A percentile compares a stretch with the other conserved stretches of the same genome.
Evolutionary conservation across 2,888 invertebrate species (phyloP).

Genomic region (Hirudinaria manillensis): DNA sequence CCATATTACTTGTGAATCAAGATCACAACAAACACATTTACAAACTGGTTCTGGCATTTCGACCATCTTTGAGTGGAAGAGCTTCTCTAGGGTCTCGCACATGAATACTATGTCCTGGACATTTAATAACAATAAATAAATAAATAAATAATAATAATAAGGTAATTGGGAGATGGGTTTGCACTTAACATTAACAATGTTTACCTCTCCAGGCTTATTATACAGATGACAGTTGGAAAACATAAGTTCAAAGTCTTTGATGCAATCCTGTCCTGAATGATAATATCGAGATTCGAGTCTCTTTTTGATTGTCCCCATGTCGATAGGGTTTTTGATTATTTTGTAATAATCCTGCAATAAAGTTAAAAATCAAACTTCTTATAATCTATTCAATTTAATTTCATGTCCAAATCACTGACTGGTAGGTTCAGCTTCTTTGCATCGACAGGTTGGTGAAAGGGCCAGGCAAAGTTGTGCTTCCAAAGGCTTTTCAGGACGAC

Average conservation of each 20-base stretch:
- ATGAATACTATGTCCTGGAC: constrained; percentile 82
- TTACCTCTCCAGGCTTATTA: constrained; percentile 85
- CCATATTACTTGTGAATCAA: background rate
- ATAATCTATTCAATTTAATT: background rate
- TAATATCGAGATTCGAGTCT: constrained; percentile 91
- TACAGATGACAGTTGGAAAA: constrained; percentile 96
- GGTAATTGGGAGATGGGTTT: too few relatives aligned
- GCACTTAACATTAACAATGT: background rate
- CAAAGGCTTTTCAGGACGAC: constrained; percentile 90
- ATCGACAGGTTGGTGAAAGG: constrained; percentile 95
- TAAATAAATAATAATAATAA: background rate
- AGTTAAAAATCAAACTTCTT: constrained; percentile 12
- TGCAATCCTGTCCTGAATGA: constrained; percentile 87
- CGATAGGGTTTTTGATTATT: constrained; percentile 95
- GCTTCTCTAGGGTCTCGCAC: constrained; percentile 90
- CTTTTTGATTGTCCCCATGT: constrained; percentile 91
- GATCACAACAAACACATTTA: background rate
- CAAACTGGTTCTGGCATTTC: constrained; percentile 85
- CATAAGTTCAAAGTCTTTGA: constrained; percentile 92
- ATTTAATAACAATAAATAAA: background rate
- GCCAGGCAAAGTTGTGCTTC: constrained; percentile 98
- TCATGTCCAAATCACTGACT: constrained; percentile 58
- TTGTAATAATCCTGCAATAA: constrained; percentile 82
- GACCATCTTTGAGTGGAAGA: constrained; percentile 80
- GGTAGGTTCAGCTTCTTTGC: constrained; percentile 89